Evolutionary conservation across 2,797 vertebrate species (phyloP).

Genomic region (Babyrousa celebensis): DNA sequence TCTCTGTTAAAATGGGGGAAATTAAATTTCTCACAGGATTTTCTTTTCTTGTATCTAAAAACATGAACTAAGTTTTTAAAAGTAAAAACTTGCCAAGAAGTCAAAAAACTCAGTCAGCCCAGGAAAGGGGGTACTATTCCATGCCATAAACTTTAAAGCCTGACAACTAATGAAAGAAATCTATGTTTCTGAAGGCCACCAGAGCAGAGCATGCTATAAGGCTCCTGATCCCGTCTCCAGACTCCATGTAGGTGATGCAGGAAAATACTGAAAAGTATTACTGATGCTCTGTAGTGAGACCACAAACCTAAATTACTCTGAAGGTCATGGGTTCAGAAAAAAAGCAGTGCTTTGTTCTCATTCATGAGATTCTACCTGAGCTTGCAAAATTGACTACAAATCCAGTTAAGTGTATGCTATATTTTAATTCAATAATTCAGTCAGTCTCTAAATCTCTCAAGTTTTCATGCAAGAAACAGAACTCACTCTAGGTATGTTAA

Average conservation of each 20-base stretch:
- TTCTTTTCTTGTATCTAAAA: slow-evolving; percentile 8
- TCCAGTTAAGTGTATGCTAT: neutral
- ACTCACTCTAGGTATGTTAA: neutral
- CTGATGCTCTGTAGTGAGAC: neutral
- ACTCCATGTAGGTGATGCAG: neutral
- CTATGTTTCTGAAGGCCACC: neutral
- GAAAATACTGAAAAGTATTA: neutral
- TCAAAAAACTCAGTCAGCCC: slow-evolving; percentile 14
- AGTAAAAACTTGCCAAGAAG: slow-evolving; percentile 2
- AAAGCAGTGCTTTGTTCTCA: neutral
- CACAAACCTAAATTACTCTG: neutral
- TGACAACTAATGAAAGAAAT: neutral
- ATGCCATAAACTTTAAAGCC: neutral
- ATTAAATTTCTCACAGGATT: neutral
- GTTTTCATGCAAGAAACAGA: neutral
- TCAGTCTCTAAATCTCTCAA: neutral
- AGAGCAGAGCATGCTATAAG: neutral
- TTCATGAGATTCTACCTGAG: neutral
- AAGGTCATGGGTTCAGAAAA: neutral
- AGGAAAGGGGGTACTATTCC: neutral
- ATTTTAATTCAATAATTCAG: neutral
- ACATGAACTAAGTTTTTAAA: neutral
- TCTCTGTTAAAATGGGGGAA: neutral
- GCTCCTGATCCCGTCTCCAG: neutral
- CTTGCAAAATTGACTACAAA: neutral